Conservation (phyloP, 2,888 invertebrate species). For the Mythimna albipuncta region DNA sequence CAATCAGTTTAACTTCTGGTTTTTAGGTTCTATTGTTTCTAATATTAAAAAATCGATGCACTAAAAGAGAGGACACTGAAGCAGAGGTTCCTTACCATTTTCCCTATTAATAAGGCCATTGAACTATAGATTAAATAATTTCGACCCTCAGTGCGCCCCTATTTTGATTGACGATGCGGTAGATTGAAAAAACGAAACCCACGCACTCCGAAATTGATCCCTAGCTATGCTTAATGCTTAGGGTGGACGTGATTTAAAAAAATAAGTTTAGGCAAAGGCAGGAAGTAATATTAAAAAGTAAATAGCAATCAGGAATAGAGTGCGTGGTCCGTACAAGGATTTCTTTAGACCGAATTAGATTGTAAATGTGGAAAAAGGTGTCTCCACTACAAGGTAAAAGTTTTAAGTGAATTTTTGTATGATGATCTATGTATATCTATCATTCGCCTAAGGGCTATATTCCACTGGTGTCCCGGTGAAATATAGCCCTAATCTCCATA, state of each 20-base stretch:
- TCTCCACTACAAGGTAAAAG: too few relatives aligned
- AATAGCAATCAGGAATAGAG: conserved; percentile 6
- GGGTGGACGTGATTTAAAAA: conserved; percentile 60
- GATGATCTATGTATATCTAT: too few relatives aligned
- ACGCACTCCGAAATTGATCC: conserved; percentile 69
- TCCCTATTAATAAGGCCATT: conserved; percentile 60
- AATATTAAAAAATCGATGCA: neutral
- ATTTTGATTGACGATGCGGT: conserved; percentile 78
- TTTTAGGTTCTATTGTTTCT: neutral
- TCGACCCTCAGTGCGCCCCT: conserved; percentile 71
- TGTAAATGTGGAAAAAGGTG: too few relatives aligned
- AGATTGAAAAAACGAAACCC: conserved; percentile 76
- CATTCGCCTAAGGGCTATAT: too few relatives aligned
- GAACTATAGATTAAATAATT: conserved; percentile 67
- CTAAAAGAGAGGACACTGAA: neutral
- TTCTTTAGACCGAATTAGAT: too few relatives aligned
- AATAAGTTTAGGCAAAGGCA: conserved; percentile 25
- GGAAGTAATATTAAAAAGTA: conserved; percentile 45
- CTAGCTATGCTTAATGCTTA: conserved; percentile 49
- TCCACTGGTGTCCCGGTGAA: too few relatives aligned
- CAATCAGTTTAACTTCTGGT: neutral
- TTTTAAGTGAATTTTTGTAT: too few relatives aligned
- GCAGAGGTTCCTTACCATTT: conserved; percentile 15
- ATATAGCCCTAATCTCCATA: too few relatives aligned
- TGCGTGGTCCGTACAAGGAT: conserved; percentile 7